Conservation (phyloP, 2,797 vertebrate genomes). For the Notolepis coatsorum region DNA sequence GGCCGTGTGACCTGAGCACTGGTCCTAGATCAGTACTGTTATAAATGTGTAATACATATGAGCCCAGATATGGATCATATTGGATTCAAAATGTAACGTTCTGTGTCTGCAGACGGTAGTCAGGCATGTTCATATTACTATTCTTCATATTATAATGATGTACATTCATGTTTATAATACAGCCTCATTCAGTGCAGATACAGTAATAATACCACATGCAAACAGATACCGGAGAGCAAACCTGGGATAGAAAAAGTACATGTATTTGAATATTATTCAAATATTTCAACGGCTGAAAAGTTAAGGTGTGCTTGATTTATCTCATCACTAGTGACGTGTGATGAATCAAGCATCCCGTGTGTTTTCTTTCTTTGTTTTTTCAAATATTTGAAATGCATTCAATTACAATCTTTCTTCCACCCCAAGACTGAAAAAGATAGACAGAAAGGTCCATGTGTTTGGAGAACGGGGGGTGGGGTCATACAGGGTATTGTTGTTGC, state of each 20-base stretch:
- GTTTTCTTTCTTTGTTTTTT: too few species aligned
- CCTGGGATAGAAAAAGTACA: not conserved
- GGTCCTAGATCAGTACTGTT: too few species aligned
- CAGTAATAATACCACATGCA: slow-evolving; percentile 79
- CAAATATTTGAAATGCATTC: too few species aligned
- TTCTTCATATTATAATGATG: slow-evolving; percentile 65
- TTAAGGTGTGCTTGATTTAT: not conserved
- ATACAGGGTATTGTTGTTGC: too few species aligned
- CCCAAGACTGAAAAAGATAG: too few species aligned
- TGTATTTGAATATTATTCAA: not conserved
- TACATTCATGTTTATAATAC: slow-evolving; percentile 82
- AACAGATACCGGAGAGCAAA: slow-evolving; percentile 53
- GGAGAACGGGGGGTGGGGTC: too few species aligned
- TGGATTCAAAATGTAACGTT: slow-evolving; percentile 19
- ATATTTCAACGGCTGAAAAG: not conserved
- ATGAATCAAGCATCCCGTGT: too few species aligned
- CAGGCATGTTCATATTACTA: slow-evolving; percentile 56
- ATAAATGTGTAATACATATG: too few species aligned
- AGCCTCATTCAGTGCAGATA: slow-evolving; percentile 79
- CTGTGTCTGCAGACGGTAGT: slow-evolving; percentile 48
- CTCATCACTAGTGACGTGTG: too few species aligned
- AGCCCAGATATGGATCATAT: slow-evolving; percentile 41
- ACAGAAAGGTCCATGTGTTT: too few species aligned
- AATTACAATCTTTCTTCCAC: too few species aligned
- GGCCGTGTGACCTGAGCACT: too few species aligned